Evolutionary conservation across 35 echinoderm and acorn worm genomes (phyloP).

Genomic region (Heliocidaris tuberculata): DNA sequence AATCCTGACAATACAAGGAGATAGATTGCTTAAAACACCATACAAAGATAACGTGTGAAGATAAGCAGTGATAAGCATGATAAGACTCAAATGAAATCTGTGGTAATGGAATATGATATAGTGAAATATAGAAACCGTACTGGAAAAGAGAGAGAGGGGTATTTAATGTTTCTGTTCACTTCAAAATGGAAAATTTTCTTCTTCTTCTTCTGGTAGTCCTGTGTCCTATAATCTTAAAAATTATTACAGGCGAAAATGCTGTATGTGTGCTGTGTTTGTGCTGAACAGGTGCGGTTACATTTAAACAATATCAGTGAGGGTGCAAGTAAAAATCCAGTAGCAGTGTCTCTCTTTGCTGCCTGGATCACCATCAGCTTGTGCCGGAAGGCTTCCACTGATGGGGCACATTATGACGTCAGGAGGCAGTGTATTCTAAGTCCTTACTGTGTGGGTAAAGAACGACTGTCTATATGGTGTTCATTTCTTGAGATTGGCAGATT

Average conservation of each 20-base stretch:
- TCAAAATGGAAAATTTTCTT: no score
- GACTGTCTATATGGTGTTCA: not conserved
- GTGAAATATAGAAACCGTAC: no score
- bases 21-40: no score
- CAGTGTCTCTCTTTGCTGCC: not conserved
- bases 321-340: not conserved
- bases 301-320: not conserved
- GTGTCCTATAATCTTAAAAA: not conserved
- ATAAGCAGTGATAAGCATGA: no score
- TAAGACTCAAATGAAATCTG: no score
- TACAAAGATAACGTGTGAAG: no score
- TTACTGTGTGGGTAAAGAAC: not conserved
- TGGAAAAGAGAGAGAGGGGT: no score
- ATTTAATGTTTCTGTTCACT: no score
- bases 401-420: not conserved
- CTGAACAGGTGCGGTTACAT: not conserved
- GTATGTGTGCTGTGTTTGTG: not conserved
- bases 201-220: not conserved
- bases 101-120: no score
- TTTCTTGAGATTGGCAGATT: not conserved
- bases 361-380: not conserved
- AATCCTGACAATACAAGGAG: no score
- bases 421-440: not conserved
- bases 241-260: not conserved
- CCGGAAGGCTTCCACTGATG: constrained; percentile 6